Base-by-base conservation (phyloP, 1,140 invertebrate genomes). In the Drosophila tropicalis region DNA sequence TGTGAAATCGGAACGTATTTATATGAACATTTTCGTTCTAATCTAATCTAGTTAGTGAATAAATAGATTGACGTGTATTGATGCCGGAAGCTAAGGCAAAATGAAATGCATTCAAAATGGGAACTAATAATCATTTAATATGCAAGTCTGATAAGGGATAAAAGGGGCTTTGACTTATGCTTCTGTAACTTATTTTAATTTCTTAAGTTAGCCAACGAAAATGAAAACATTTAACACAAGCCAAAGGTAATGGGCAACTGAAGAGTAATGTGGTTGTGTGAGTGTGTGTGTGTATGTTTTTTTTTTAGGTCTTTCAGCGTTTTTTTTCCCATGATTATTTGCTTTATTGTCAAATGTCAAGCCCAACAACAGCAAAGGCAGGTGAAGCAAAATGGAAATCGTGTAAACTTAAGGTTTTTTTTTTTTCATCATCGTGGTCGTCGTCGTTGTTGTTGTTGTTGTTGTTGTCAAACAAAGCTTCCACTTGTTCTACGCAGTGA, bases 321-420 rank as follows among this genome's bases (percentile, higher is more conserved):
- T 76, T 89, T 90, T 90, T 90, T 90, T 90, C 86, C 86, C 86
- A 90, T 90, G 86, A 90, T 90, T 90, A 90, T 90, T 90, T 90
- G 86, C 87, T 90, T 90, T 90, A 90, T 90, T 90, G 86, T 90
- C 87, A 83, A 87, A 90, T 90, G 87, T 90, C 83, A 89, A 90
- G 77, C 79, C 74, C 66, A 74, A 65, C 73, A 80, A 80, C 67
- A 47, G 74, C 41, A 71, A 39, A 64, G 61, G 60, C 71, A 82
- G 82, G 83, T 86, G 83, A 81, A 87, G 82, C 69, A 68, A 56
- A 70, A 64, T 81, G 82, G 70, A 65, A 83, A 80, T 87, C 79
- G 79, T 89, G 83, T 89, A 87, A 87, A 83, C 83, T 89, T 87
- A 73, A 89, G 77, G 74, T 84, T 79, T 84, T 69, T 44, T 60